Percentiles rank a stretch among this genome's conserved stretches.
Conservation (phyloP, 2,113 vertebrate species). For the Thryonomys swinderianus region DNA sequence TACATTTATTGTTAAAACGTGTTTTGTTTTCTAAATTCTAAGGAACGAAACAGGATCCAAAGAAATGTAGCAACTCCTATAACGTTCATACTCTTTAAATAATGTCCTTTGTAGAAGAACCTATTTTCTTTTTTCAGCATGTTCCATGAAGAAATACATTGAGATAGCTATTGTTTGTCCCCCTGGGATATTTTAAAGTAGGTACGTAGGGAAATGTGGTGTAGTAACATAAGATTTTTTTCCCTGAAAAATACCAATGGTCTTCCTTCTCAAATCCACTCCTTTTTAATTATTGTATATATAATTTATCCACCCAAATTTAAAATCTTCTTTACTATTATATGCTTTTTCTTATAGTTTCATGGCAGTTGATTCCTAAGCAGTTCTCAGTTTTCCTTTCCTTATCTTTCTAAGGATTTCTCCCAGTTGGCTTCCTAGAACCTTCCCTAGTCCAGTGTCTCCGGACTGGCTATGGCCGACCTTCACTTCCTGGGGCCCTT, state of each 20-base stretch:
- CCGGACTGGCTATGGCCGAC: background rate
- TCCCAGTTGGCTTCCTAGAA: background rate
- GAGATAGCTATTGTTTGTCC: background rate
- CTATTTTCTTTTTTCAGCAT: background rate
- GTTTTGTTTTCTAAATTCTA: background rate
- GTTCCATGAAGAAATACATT: background rate
- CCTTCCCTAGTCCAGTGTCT: background rate
- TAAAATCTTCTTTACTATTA: background rate
- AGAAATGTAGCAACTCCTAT: background rate
- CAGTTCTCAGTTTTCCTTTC: background rate
- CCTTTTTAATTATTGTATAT: background rate
- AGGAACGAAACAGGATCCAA: background rate
- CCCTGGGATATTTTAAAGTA: background rate
- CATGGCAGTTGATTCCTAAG: background rate
- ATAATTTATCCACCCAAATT: background rate
- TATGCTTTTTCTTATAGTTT: background rate
- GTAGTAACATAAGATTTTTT: background rate
- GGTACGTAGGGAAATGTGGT: background rate
- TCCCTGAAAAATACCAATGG: background rate
- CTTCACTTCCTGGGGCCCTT: background rate
- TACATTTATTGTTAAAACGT: background rate
- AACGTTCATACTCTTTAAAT: background rate
- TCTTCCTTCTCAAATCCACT: conserved; percentile 12
- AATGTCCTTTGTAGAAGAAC: background rate
- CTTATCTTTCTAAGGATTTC: background rate